Conservation (phyloP, 2,113 vertebrate genomes). For the Cyanistes caeruleus region DNA sequence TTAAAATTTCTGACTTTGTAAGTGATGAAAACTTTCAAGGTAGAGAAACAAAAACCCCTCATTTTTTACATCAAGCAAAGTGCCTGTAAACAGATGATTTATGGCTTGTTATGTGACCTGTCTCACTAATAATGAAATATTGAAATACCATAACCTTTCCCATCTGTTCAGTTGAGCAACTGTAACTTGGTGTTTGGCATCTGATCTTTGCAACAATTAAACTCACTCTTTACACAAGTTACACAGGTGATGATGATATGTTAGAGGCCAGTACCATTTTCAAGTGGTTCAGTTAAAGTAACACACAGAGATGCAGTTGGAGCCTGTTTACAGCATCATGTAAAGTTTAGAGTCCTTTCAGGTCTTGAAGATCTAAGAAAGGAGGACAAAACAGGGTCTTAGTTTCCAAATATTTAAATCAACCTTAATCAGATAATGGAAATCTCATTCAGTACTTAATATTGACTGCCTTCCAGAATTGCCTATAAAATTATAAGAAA, state of each 20-base stretch:
- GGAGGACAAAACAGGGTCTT: not conserved
- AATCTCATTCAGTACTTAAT: not conserved
- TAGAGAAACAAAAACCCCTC: not conserved
- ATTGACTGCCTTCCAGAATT: not conserved
- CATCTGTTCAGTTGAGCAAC: conserved; percentile 54
- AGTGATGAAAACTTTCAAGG: conserved; percentile 2
- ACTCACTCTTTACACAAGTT: not conserved
- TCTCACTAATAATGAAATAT: conserved; percentile 45
- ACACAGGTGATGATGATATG: not conserved
- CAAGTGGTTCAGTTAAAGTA: not conserved
- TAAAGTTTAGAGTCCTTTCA: not conserved
- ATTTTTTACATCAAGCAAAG: conserved; percentile 23
- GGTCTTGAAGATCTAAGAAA: not conserved
- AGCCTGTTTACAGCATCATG: not conserved
- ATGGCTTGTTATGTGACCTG: conserved; percentile 25
- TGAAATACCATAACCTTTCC: conserved; percentile 32
- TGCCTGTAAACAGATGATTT: conserved; percentile 48
- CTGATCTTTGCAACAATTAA: conserved; percentile 49
- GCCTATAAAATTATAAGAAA: not conserved
- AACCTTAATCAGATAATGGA: not conserved
- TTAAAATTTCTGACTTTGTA: conserved; percentile 17
- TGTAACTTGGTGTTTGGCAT: conserved; percentile 45
- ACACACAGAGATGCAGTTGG: not conserved
- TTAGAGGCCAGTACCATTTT: not conserved
- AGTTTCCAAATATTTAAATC: not conserved